Percentiles rank a stretch among this genome's conserved stretches.
These are phyloP conservation scores for Dryobates pubescens DNA, from an alignment of 2,797 vertebrate species.

Conservation along the genomic window DNA sequence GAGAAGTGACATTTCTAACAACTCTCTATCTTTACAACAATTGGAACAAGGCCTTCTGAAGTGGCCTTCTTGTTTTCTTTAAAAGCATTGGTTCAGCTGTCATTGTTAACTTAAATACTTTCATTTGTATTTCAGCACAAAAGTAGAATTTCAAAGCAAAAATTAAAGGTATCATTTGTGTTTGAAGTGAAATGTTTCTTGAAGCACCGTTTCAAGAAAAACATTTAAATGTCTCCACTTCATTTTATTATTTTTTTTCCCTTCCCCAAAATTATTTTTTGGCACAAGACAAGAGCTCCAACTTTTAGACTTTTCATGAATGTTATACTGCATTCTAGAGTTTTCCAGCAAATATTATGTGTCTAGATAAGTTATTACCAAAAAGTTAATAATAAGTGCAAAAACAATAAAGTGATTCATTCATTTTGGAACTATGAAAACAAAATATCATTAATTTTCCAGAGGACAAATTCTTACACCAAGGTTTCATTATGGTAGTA, in stretches of 20 bases:
- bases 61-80: background rate
- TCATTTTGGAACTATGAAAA: background rate
- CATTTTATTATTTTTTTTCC: background rate
- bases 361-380: slow-evolving; percentile 22
- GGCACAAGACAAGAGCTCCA: background rate
- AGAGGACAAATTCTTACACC: background rate
- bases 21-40: background rate
- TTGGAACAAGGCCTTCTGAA: background rate
- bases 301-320: background rate
- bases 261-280: background rate
- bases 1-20: background rate
- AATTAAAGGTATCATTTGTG: background rate
- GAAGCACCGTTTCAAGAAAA: background rate
- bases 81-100: background rate
- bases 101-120: background rate
- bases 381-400: slow-evolving; percentile 15
- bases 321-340: background rate
- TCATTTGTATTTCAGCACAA: background rate
- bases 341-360: slow-evolving; percentile 53
- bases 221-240: background rate
- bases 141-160: background rate
- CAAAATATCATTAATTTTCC: background rate
- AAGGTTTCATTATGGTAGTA: background rate
- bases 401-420: background rate
- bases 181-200: background rate